phyloP scores from a whole-genome alignment of 53 echinoderm and acorn worm species.

The Echinarachnius parma region DNA sequence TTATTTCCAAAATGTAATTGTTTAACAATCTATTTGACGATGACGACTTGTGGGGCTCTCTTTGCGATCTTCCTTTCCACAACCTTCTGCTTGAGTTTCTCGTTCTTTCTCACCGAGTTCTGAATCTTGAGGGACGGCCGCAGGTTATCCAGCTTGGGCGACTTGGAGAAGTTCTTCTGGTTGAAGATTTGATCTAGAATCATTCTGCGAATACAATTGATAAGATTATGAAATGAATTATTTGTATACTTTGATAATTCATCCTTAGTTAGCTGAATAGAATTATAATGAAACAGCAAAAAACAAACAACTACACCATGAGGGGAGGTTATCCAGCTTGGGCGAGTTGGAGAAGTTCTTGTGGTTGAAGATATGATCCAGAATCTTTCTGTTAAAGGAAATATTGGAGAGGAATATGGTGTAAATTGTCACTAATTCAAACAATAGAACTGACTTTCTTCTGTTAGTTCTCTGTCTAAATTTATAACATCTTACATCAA shows the following conservation, averaged over 20 bases:
- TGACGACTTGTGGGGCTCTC: conserved; percentile 71
- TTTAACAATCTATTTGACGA: conserved; percentile 57
- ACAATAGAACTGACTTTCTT: too few relatives aligned
- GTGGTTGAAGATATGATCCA: conserved; percentile 82
- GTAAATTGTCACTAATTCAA: too few relatives aligned
- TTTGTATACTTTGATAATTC: background rate
- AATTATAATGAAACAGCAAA: too few relatives aligned
- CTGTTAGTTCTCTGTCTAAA: too few relatives aligned
- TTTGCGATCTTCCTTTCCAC: conserved; percentile 51
- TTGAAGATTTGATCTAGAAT: conserved; percentile 83
- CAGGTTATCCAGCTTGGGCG: conserved; percentile 87
- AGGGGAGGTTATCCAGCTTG: conserved; percentile 82
- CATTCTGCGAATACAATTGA: conserved; percentile 49
- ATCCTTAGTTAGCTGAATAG: too few relatives aligned
- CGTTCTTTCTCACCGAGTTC: conserved; percentile 74
- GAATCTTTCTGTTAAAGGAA: conserved; percentile 62
- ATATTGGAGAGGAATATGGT: too few relatives aligned
- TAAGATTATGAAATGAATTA: too few relatives aligned
- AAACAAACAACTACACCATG: too few relatives aligned
- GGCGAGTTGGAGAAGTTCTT: conserved; percentile 87
- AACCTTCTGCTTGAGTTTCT: conserved; percentile 62
- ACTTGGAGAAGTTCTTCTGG: conserved; percentile 78
- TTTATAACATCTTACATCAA: too few relatives aligned
- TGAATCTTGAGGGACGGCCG: conserved; percentile 72
- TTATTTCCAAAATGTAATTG: too few relatives aligned